These are phyloP conservation scores for Habrosyne pyritoides DNA, from an alignment of 2,888 invertebrate genomes.

Conservation along the genomic window DNA sequence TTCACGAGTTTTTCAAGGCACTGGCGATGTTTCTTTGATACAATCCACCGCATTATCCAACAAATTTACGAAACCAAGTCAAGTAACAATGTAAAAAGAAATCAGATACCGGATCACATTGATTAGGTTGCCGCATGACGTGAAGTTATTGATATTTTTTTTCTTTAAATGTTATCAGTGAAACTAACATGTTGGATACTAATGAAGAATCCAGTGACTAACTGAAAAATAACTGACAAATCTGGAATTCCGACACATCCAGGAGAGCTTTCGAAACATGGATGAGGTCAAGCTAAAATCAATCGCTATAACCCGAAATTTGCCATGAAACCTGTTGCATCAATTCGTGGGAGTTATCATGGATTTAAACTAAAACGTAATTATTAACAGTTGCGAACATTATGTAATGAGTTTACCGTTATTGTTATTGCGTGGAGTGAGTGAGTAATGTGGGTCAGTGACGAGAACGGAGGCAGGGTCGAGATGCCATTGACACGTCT, in stretches of 20 bases:
- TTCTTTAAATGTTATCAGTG: too few relatives aligned
- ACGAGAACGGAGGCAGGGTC: slow-evolving; percentile 79
- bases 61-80: too few relatives aligned
- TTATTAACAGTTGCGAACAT: slow-evolving; percentile 54
- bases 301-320: neutral
- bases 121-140: too few relatives aligned
- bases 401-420: slow-evolving; percentile 69
- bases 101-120: too few relatives aligned
- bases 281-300: neutral
- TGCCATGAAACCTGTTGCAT: neutral
- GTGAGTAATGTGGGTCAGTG: slow-evolving; percentile 80
- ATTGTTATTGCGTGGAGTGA: slow-evolving; percentile 68
- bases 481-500: slow-evolving; percentile 78
- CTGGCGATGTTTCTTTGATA: neutral
- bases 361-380: slow-evolving; percentile 43
- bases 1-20: neutral
- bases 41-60: too few relatives aligned
- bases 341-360: neutral
- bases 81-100: too few relatives aligned
- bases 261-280: neutral
- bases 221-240: neutral
- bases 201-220: too few relatives aligned
- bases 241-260: neutral
- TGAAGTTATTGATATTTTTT: too few relatives aligned
- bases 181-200: too few relatives aligned